Base-by-base conservation (phyloP, 2,888 invertebrate species). In the Plutella xylostella region DNA sequence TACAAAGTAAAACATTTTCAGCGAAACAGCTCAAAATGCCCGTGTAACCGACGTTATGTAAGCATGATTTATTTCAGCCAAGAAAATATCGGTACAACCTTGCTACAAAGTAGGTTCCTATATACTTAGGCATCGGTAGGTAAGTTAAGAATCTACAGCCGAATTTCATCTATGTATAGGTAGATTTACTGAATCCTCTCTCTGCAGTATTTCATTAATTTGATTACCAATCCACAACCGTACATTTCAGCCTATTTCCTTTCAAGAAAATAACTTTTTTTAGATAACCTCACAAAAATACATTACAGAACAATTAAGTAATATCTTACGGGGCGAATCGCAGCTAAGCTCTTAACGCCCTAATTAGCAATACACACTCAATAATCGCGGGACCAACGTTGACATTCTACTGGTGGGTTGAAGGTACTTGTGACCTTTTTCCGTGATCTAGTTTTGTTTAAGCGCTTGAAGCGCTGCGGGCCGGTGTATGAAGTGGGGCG, bases 391-490 rank as follows among this genome's bases (percentile, higher is more conserved):
- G 4, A 35, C 47, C 52, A 64, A 48, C 55, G 55, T 51, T 50
- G 48, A 49, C 54, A 57, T 58, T 61, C 52, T 37, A 48, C 50
- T 48, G 46, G 43, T 46, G 48, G 42, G 42, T 42, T 40, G 28
- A 33, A 44, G 58, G 51, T 53, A 44, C 52, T 61, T 65, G 53
- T 51, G 55, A 57, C 61, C 58, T 64, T 69, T 63, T 60, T 49
- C 51, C 48, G 55, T 55, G 50, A 44, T 55, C 51, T 51, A 50
- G 45, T 42, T 46, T 45, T 28, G 51, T 48, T 43, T 50, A 49
- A 72, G 70, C 71, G 67, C 63, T 68, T 67, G 34, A 58, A 66
- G 63, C 66, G 58, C 53, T 53, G 30, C 28, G 25, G 11, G n/a
- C n/a, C 30, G 18, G 28, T 9, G 20, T 12, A 17, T n/a, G 17